These are phyloP conservation scores for Ibycter americanus DNA, from an alignment of 2,797 vertebrate species.

Conservation along the genomic window DNA sequence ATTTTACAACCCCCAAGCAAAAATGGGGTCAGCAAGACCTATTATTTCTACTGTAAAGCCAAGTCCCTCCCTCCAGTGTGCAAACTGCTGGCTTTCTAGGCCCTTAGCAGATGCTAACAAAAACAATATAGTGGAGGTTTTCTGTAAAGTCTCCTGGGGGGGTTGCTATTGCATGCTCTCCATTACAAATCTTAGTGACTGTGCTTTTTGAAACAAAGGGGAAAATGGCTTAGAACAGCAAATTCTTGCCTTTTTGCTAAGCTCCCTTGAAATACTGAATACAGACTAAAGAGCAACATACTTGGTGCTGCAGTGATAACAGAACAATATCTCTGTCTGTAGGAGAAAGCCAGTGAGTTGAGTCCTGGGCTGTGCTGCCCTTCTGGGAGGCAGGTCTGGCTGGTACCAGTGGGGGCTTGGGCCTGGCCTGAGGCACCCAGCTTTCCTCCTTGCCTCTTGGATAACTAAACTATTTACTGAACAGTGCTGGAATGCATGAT, in stretches of 20 bases:
- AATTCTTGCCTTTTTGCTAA: conserved; percentile 33
- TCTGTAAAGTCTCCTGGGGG: background rate
- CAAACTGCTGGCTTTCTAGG: background rate
- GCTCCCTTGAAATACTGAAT: background rate
- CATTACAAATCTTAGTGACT: background rate
- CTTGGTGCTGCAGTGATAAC: background rate
- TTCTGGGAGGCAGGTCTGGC: background rate
- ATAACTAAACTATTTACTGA: background rate
- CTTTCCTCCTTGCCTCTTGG: background rate
- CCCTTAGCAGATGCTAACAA: background rate
- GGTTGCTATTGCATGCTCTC: background rate
- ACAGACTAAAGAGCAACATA: background rate
- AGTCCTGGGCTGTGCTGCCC: background rate
- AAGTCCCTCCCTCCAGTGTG: background rate
- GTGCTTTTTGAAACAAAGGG: conserved; percentile 6
- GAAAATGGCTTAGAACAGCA: conserved; percentile 17
- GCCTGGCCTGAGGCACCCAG: background rate
- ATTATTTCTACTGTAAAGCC: background rate
- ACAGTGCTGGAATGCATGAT: background rate
- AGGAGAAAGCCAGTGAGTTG: background rate
- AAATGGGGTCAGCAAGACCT: background rate
- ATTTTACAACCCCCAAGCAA: background rate
- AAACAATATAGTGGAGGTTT: background rate
- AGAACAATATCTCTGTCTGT: background rate
- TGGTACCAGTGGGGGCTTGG: background rate